Conservation (phyloP, 2,797 vertebrate species). For the Acipenser oxyrinchus region DNA sequence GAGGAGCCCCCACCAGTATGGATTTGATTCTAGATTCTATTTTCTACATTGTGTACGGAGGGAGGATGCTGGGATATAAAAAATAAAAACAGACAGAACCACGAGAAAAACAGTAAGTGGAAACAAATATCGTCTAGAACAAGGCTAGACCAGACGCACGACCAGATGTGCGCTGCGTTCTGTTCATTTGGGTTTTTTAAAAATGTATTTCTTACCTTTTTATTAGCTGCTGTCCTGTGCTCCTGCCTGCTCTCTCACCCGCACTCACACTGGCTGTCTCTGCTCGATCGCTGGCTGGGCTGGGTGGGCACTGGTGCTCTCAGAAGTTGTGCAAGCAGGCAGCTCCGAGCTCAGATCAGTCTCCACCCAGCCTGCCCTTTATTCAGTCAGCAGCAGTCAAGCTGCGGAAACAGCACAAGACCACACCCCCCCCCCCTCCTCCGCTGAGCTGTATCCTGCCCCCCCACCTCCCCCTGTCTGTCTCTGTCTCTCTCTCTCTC, state of each 20-base stretch:
- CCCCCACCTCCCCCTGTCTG: slow-evolving; percentile 20
- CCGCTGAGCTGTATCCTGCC: slow-evolving; percentile 25
- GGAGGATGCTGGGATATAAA: too few relatives aligned
- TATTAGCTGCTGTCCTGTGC: slow-evolving; percentile 23
- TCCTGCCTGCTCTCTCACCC: slow-evolving; percentile 17
- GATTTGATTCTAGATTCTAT: too few relatives aligned
- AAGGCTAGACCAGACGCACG: too few relatives aligned
- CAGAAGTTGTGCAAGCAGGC: slow-evolving; percentile 27
- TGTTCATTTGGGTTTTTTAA: too few relatives aligned
- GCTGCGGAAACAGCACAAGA: slow-evolving; percentile 49
- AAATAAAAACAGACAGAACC: too few relatives aligned
- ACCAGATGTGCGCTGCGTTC: too few relatives aligned
- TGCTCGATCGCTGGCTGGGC: slow-evolving; percentile 17
- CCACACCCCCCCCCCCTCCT: slow-evolving; percentile 30
- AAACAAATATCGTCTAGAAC: too few relatives aligned
- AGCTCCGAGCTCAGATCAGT: slow-evolving; percentile 53
- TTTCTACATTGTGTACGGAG: too few relatives aligned
- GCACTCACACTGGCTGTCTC: slow-evolving; percentile 13
- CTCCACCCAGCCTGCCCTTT: slow-evolving; percentile 79
- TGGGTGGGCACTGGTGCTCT: slow-evolving; percentile 41
- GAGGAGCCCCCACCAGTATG: too few relatives aligned
- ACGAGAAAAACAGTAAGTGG: too few relatives aligned
- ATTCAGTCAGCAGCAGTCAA: slow-evolving; percentile 44
- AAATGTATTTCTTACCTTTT: slow-evolving; percentile 25
- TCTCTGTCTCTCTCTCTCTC: not conserved